Percentiles rank a stretch among this genome's conserved stretches.
These are phyloP conservation scores for Ectropis grisescens DNA, from an alignment of 1,140 invertebrate species.

Conservation along the genomic window DNA sequence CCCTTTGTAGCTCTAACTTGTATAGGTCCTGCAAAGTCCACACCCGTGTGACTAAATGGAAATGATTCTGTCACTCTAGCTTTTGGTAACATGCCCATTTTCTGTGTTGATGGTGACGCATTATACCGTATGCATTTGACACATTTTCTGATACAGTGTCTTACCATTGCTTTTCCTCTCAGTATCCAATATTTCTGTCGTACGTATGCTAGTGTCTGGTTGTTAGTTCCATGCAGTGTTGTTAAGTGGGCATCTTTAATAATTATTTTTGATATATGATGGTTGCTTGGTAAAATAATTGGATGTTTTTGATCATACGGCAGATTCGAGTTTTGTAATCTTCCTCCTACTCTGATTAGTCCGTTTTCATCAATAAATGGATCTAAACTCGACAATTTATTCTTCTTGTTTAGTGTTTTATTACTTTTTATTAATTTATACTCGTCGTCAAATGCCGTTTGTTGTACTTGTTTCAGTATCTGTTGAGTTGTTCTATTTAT, in stretches of 20 bases:
- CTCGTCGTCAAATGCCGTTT: slow-evolving; percentile 4
- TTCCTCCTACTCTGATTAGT: slow-evolving; percentile 19
- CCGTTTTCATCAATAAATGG: slow-evolving; percentile 9
- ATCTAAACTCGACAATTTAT: slow-evolving; percentile 3
- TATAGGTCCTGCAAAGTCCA: slow-evolving; percentile 34
- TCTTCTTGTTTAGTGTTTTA: slow-evolving; percentile 1
- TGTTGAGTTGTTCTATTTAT: too few relatives aligned
- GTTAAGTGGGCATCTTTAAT: slow-evolving; percentile 14
- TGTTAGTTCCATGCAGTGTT: slow-evolving; percentile 20
- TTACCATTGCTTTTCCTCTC: slow-evolving; percentile 6
- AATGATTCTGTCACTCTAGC: slow-evolving; percentile 3
- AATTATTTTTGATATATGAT: slow-evolving; percentile 12
- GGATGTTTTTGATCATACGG: slow-evolving; percentile 7
- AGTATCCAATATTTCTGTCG: slow-evolving; percentile 24
- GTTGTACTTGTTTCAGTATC: slow-evolving; percentile 8
- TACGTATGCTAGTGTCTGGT: slow-evolving; percentile 14
- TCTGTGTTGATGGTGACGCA: slow-evolving; percentile 9
- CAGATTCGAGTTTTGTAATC: slow-evolving; percentile 9
- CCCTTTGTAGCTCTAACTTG: slow-evolving; percentile 16
- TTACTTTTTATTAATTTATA: not conserved
- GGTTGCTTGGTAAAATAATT: slow-evolving; percentile 9
- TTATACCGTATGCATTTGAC: slow-evolving; percentile 12
- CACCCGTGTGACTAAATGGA: slow-evolving; percentile 22
- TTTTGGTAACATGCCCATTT: slow-evolving; percentile 28
- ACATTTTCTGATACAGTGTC: slow-evolving; percentile 9